Conservation (phyloP, 2,113 vertebrate genomes). For the Turnix velox region DNA sequence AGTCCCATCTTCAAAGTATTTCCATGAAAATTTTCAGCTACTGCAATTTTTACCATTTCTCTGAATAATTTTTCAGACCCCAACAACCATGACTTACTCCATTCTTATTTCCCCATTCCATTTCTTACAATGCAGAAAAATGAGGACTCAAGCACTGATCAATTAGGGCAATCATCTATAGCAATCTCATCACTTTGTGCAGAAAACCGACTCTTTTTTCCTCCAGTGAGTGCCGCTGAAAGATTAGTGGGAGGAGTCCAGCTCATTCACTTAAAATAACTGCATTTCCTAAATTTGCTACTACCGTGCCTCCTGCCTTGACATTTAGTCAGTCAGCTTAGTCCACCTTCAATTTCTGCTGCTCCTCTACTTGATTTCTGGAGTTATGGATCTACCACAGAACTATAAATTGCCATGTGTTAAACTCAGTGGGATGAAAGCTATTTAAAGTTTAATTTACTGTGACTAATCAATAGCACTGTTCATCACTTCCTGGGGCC, state of each 20-base stretch:
- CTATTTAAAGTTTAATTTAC: neutral
- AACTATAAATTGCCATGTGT: neutral
- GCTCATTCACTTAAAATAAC: neutral
- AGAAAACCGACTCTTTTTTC: neutral
- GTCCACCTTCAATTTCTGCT: neutral
- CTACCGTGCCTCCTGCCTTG: neutral
- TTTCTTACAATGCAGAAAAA: neutral
- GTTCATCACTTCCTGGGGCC: neutral
- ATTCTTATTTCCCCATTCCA: neutral
- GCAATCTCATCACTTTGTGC: neutral
- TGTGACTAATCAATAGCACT: neutral
- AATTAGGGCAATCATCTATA: neutral
- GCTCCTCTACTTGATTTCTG: neutral
- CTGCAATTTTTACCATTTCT: neutral
- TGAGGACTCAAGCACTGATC: neutral
- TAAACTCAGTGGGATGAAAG: neutral
- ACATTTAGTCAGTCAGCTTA: neutral
- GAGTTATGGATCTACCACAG: neutral
- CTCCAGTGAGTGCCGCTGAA: neutral
- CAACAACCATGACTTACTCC: neutral
- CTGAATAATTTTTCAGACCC: neutral
- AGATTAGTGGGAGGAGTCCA: neutral
- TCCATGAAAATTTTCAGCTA: neutral
- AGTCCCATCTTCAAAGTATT: neutral
- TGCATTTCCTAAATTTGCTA: neutral